Base-by-base conservation (phyloP, 2,797 vertebrate genomes). In the Myotis findleyi region DNA sequence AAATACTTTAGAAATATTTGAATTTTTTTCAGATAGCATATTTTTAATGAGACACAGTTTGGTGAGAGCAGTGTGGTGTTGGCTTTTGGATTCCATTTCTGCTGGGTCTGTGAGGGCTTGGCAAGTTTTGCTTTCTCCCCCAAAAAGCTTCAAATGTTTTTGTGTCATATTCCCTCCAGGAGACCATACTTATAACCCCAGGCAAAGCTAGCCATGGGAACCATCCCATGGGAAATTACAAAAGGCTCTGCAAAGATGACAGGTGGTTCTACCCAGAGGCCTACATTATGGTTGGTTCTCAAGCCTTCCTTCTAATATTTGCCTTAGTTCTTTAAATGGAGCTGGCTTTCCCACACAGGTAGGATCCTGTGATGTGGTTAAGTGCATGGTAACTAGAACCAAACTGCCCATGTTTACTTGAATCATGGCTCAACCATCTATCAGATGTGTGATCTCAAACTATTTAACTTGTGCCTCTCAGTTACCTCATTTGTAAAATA, bases 221-320 rank as follows among this genome's bases (percentile, higher is more conserved):
- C 30, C 12, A 49, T n/a, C 30, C 27, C 47, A 36, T 49, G 53
- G 79, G 25, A 71, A 89, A 76, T 16, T 66, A 16, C 38, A 81
- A 76, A 72, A 76, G 23, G 1, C 36, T 30, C 44, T 69, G 21
- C 33, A n/a, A 66, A 77, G 25, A 84, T 25, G 23, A 71, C 44
- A 77, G 20, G 30, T 27, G 27, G 36, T 69, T 82, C 62, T 59
- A 8, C 27, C 51, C 44, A 36, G 30, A 76, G 41, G 12, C 33
- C 25, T 71, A 16, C 18, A 51, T 80, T 68, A 89, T 0, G 3
- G 57, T 36, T 72, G 33, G 23, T 73, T 75, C 84, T 89, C 20
- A 2, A 86, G 38, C 23, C n/a, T 84, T 89, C 57, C 36, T 75
- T 87, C 55, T 93, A 68, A 38, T 72, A 94, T 68, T 93, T 84